Base-by-base conservation (phyloP, 2,797 vertebrate species). In the Squalus acanthias region DNA sequence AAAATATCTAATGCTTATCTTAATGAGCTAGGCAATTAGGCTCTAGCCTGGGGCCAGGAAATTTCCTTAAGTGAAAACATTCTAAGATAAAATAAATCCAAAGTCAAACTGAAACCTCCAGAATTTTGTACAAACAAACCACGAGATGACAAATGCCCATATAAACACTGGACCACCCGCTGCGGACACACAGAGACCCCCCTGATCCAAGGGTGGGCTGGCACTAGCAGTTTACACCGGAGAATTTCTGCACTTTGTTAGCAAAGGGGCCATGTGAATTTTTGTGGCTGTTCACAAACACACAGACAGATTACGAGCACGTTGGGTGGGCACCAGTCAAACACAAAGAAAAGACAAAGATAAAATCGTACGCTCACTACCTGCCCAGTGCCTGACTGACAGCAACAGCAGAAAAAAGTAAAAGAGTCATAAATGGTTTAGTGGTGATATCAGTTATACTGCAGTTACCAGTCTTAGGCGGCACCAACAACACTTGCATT, bases 21-120 rank as follows among this genome's bases (percentile, higher is more conserved):
- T 97, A 97, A 97, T 97, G 97, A 98, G 97, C 96, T 97, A 96
- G 96, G 97, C 97, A 97, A 98, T 98, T 97, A 97, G 96, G 96
- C 97, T 97, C 97, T 96, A 96, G 96, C 97, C 97, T 91, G 96
- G 96, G 96, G 97, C 96, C 96, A 15, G 79, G 97, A 96, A 96
- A 96, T 96, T 96, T 96, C 96, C 82, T 88, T 85, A 87, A 96
- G 95, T 95, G 96, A 96, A 96, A 96, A 96, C 96, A 96, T 96
- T 96, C 96, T 95, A 72, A 79, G 93, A 88, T 87, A 95, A 96
- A 74, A 91, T 96, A 89, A 96, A 87, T 88, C 96, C 79, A 87
- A 96, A 95, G 96, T 67, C 97, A 96, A 93, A 2, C 88, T n/a
- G 12, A 63, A 96, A 96, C 0, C 96, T 97, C 0, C 2, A 0